Conservation (phyloP, 2,888 invertebrate genomes). For the Euplexia lucipara region DNA sequence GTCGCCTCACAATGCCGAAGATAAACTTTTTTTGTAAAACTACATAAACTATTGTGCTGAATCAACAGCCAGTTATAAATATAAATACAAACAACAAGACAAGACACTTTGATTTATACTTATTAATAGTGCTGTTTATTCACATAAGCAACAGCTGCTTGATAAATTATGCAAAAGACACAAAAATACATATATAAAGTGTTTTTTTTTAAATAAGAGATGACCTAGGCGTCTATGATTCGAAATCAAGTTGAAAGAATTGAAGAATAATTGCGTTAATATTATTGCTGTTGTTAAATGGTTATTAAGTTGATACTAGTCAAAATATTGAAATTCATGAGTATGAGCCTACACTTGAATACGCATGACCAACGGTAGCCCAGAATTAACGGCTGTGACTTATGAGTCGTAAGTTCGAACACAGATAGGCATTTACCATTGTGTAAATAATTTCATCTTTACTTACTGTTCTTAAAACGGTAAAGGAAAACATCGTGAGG, state of each 20-base stretch:
- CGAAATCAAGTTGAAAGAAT: conserved; percentile 19
- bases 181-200: conserved; percentile 5
- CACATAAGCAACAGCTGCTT: conserved; percentile 8
- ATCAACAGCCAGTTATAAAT: no score
- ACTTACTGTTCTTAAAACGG: no score
- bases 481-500: no score
- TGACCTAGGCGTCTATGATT: conserved; percentile 5
- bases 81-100: not conserved
- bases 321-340: not conserved
- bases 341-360: no score
- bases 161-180: conserved; percentile 28
- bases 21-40: no score
- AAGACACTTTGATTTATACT: not conserved
- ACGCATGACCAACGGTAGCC: no score
- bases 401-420: no score
- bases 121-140: conserved; percentile 1
- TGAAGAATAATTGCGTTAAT: not conserved
- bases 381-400: no score
- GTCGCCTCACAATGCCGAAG: no score
- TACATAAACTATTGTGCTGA: no score
- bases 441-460: no score
- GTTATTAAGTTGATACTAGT: not conserved
- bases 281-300: not conserved
- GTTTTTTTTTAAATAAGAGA: conserved; percentile 43
- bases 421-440: no score